phyloP scores from a whole-genome alignment of 2,888 invertebrate genomes.

The Caenorhabditis sp. region DNA sequence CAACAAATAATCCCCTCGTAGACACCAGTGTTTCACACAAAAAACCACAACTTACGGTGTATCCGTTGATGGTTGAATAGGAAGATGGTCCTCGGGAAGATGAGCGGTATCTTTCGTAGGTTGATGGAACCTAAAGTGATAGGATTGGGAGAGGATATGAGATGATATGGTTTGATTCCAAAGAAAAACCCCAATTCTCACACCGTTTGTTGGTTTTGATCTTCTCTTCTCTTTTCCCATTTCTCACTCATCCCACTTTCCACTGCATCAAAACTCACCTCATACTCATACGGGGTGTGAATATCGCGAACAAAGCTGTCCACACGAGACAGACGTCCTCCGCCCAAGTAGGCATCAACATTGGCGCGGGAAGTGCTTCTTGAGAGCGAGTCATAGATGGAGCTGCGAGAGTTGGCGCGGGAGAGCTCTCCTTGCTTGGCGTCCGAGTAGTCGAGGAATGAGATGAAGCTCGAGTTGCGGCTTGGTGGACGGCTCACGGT shows the following conservation, averaged over 20 bases:
- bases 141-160: not conserved
- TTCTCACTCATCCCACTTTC: slow-evolving; percentile 20
- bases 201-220: slow-evolving; percentile 16
- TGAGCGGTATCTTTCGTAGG: slow-evolving; percentile 79
- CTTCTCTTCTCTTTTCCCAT: slow-evolving; percentile 28
- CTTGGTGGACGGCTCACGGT: slow-evolving; percentile 77
- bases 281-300: slow-evolving; percentile 79
- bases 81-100: slow-evolving; percentile 75
- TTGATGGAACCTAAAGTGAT: slow-evolving; percentile 76
- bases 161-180: not conserved
- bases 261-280: slow-evolving; percentile 51
- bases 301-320: slow-evolving; percentile 81
- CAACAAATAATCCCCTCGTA: slow-evolving; percentile 17
- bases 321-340: slow-evolving; percentile 81
- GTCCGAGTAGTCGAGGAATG: slow-evolving; percentile 81
- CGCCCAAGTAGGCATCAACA: slow-evolving; percentile 79
- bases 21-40: slow-evolving; percentile 57
- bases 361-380: slow-evolving; percentile 81
- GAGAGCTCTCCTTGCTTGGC: slow-evolving; percentile 81
- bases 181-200: slow-evolving; percentile 21
- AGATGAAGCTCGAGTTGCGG: slow-evolving; percentile 79
- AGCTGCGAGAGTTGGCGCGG: slow-evolving; percentile 77
- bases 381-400: slow-evolving; percentile 79
- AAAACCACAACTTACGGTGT: slow-evolving; percentile 72
- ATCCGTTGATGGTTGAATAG: slow-evolving; percentile 77